Evolutionary conservation across 2,113 vertebrate genomes (phyloP).

Genomic region (Pimephales promelas): DNA sequence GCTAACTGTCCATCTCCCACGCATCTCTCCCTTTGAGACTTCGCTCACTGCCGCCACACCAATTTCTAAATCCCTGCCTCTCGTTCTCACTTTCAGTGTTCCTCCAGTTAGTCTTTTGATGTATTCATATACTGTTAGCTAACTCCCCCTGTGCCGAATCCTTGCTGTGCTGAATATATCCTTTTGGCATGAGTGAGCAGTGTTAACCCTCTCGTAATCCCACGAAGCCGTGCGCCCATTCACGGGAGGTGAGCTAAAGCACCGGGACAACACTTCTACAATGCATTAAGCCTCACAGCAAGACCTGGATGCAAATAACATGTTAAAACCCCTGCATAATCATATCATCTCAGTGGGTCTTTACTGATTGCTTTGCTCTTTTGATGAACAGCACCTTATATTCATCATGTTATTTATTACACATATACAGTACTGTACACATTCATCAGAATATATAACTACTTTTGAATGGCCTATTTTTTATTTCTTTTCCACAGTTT

Average conservation of each 20-base stretch:
- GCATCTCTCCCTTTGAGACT: conserved; percentile 26
- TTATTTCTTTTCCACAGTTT: background rate
- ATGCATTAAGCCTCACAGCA: conserved; percentile 21
- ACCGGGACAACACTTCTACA: background rate
- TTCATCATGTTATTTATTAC: no score
- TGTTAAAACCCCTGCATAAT: conserved; percentile 19
- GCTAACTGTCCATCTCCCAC: conserved; percentile 13
- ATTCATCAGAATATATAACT: background rate
- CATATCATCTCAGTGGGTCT: conserved; percentile 16
- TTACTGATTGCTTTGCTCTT: conserved; percentile 2
- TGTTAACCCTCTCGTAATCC: conserved; percentile 12
- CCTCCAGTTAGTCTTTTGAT: conserved; percentile 28
- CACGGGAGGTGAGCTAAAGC: conserved; percentile 8
- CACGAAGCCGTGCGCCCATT: conserved; percentile 4
- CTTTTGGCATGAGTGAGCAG: conserved; percentile 14
- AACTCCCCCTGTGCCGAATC: conserved; percentile 26
- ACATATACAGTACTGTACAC: no score
- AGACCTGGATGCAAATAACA: conserved; percentile 12
- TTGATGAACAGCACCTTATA: background rate
- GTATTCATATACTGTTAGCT: conserved; percentile 44
- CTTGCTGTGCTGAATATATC: conserved; percentile 19
- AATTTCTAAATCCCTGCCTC: background rate
- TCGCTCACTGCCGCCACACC: conserved; percentile 4
- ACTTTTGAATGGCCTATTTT: background rate
- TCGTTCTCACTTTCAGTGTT: conserved; percentile 19